Percentiles rank a stretch among this genome's conserved stretches.
Evolutionary conservation across 2,113 vertebrate species (phyloP).

Genomic region (Scomber japonicus): DNA sequence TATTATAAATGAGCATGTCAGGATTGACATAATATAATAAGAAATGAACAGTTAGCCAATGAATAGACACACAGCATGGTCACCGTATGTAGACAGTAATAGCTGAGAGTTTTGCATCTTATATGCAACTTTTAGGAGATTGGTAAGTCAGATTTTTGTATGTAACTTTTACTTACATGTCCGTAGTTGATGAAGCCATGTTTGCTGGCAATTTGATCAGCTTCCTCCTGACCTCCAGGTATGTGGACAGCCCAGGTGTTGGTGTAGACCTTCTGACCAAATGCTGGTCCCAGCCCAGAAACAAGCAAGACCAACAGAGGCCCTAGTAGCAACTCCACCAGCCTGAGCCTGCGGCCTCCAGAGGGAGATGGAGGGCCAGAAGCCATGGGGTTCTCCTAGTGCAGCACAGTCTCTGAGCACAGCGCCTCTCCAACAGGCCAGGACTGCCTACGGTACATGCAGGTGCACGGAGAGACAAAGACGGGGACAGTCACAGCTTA

Average conservation of each 20-base stretch:
- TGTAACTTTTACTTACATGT: slow-evolving; percentile 85
- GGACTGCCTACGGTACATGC: slow-evolving; percentile 69
- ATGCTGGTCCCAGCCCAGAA: slow-evolving; percentile 79
- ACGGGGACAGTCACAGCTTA: slow-evolving; percentile 69
- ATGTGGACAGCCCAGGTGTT: slow-evolving; percentile 96
- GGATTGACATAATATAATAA: neutral
- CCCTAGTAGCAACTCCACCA: slow-evolving; percentile 82
- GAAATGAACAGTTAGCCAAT: neutral
- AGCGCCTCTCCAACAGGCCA: slow-evolving; percentile 63
- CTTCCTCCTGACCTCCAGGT: slow-evolving; percentile 87
- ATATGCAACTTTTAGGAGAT: neutral
- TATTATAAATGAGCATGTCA: neutral
- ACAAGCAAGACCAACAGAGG: slow-evolving; percentile 85
- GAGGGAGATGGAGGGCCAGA: slow-evolving; percentile 66
- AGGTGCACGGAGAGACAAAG: slow-evolving; percentile 63
- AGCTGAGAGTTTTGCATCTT: neutral
- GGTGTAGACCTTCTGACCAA: slow-evolving; percentile 89
- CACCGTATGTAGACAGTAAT: neutral
- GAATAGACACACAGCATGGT: neutral
- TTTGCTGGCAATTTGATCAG: slow-evolving; percentile 88
- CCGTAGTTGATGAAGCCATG: slow-evolving; percentile 94
- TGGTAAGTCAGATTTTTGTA: neutral
- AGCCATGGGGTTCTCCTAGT: slow-evolving; percentile 75
- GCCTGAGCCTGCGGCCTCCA: slow-evolving; percentile 73
- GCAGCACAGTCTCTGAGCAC: slow-evolving; percentile 70